Evolutionary conservation across 2,797 vertebrate genomes (phyloP).

Genomic region (Choloepus didactylus): DNA sequence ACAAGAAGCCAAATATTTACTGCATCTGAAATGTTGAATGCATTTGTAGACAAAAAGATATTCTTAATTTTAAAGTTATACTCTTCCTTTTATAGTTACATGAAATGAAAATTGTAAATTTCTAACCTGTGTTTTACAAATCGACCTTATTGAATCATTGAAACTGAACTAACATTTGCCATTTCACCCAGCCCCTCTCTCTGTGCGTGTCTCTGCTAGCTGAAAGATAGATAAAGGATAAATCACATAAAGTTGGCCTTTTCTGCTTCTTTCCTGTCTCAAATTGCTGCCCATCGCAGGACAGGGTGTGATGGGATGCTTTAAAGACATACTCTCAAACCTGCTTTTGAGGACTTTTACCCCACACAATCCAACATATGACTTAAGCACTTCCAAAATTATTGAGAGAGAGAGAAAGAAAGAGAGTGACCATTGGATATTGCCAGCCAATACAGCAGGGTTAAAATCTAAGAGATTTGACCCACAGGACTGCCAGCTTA

Average conservation of each 20-base stretch:
- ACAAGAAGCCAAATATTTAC: neutral
- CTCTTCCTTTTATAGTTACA: neutral
- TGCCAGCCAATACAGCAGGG: no score
- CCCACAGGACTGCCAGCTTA: neutral
- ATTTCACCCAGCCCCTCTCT: fast-evolving
- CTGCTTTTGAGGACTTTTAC: neutral
- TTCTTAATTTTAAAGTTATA: neutral
- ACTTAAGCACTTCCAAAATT: neutral
- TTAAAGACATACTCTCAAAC: neutral
- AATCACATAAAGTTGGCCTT: neutral
- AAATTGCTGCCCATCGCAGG: neutral
- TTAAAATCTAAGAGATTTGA: neutral
- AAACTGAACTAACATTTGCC: neutral
- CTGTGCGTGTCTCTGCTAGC: neutral
- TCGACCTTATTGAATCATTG: neutral
- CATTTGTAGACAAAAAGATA: neutral
- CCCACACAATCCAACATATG: neutral
- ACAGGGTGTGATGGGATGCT: neutral
- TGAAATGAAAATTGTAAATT: neutral
- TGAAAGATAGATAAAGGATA: neutral
- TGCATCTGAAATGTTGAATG: neutral
- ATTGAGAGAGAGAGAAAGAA: fast-evolving
- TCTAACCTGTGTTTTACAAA: neutral
- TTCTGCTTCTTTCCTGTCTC: neutral
- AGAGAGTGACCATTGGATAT: neutral